Conservation (phyloP, 2,113 vertebrate genomes). For the Reinhardtius hippoglossoides region DNA sequence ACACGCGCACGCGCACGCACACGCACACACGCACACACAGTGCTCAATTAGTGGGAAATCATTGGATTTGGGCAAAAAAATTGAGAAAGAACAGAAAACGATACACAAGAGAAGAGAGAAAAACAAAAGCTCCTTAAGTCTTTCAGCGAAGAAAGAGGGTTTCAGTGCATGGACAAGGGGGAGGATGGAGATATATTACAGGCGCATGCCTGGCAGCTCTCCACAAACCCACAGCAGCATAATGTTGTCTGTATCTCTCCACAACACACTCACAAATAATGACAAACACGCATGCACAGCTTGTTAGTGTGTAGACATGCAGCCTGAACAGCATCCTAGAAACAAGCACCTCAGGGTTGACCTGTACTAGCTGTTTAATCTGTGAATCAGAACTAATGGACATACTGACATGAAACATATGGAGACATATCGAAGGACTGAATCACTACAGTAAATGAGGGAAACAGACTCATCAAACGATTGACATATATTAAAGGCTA, state of each 20-base stretch:
- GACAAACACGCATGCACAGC: slow-evolving; percentile 12
- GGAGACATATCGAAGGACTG: slow-evolving; percentile 17
- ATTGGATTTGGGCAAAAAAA: slow-evolving; percentile 10
- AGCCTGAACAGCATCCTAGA: slow-evolving; percentile 8
- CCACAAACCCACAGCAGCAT: slow-evolving; percentile 3
- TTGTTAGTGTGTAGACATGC: slow-evolving; percentile 18
- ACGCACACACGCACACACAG: slow-evolving; percentile 8
- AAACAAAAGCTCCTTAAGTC: slow-evolving; percentile 18
- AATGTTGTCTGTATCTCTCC: slow-evolving; percentile 8
- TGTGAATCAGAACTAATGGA: slow-evolving; percentile 48
- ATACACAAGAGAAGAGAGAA: background rate
- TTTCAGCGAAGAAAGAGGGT: background rate
- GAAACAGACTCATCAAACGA: slow-evolving; percentile 26
- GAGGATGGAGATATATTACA: slow-evolving; percentile 15
- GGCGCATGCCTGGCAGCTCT: slow-evolving; percentile 24
- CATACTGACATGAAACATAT: slow-evolving; percentile 42
- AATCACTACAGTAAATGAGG: slow-evolving; percentile 18
- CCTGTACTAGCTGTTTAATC: slow-evolving; percentile 38
- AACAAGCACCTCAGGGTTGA: slow-evolving; percentile 10
- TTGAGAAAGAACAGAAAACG: background rate
- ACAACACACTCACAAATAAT: background rate
- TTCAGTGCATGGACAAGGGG: background rate
- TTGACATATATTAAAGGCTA: slow-evolving; percentile 1
- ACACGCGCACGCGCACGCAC: too few species aligned
- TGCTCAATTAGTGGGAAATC: slow-evolving; percentile 27